phyloP scores from a whole-genome alignment of 2,888 invertebrate species.

The Lamellibrachia columna region DNA sequence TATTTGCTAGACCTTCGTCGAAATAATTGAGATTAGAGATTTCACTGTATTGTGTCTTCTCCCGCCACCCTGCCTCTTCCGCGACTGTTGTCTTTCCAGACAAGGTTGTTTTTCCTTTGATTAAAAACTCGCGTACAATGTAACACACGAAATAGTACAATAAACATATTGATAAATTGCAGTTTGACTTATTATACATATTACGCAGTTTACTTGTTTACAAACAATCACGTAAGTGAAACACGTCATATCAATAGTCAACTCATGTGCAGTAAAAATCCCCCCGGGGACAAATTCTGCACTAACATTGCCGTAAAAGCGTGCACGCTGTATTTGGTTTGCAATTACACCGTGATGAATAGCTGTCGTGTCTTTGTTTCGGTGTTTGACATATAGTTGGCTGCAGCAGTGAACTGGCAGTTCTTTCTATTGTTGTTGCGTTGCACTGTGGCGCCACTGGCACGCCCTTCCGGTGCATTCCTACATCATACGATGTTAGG shows the following conservation, averaged over 20 bases:
- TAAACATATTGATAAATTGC: not conserved
- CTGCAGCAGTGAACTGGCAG: not conserved
- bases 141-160: not conserved
- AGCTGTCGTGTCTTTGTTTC: not conserved
- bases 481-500: not conserved
- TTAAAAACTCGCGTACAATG: not conserved
- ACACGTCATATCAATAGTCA: not conserved
- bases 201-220: not conserved
- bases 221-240: not conserved
- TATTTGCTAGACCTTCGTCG: too few relatives aligned
- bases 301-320: not conserved
- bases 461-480: not conserved
- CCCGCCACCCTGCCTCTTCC: too few relatives aligned
- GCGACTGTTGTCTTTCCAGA: not conserved
- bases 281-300: not conserved
- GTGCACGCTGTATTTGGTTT: not conserved
- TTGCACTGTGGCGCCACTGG: not conserved
- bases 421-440: slow-evolving; percentile 6
- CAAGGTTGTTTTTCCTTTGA: not conserved
- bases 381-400: slow-evolving; percentile 6
- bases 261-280: not conserved
- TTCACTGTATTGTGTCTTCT: too few relatives aligned
- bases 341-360: not conserved
- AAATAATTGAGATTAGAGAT: too few relatives aligned
- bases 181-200: not conserved